Evolutionary conservation across 2,113 vertebrate species (phyloP).

Genomic region (Perognathus longimembris): DNA sequence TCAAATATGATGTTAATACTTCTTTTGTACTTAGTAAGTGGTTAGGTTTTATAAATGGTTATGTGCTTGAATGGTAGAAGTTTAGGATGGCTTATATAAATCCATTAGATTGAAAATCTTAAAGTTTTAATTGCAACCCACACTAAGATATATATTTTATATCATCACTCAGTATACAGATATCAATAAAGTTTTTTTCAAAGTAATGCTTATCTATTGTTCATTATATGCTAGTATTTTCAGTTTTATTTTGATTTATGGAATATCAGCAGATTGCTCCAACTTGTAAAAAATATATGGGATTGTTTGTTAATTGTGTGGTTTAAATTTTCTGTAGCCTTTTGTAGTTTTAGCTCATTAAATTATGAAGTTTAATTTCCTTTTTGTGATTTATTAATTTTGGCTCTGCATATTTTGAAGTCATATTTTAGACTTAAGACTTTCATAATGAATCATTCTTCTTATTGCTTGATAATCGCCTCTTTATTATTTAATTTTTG

Average conservation of each 20-base stretch:
- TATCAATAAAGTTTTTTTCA: not conserved
- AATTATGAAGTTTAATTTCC: conserved; percentile 25
- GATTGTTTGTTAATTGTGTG: conserved; percentile 1
- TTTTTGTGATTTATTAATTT: conserved; percentile 17
- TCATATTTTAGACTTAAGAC: conserved; percentile 12
- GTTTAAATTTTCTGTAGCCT: not conserved
- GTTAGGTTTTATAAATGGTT: not conserved
- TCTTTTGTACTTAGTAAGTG: not conserved
- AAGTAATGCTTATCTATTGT: not conserved
- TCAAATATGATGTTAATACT: too few species aligned
- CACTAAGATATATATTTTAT: not conserved
- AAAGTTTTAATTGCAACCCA: not conserved
- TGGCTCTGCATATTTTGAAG: conserved; percentile 33
- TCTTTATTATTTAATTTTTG: conserved; percentile 30
- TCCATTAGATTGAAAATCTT: conserved; percentile 3
- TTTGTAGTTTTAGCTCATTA: conserved; percentile 11
- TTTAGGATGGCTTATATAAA: not conserved
- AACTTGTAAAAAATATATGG: conserved; percentile 14
- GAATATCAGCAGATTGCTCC: not conserved
- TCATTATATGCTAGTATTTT: not conserved
- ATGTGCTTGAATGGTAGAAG: not conserved
- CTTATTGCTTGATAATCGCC: not conserved
- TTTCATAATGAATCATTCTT: conserved; percentile 11
- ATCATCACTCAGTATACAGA: not conserved
- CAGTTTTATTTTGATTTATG: not conserved